These are phyloP conservation scores for Vulpes lagopus DNA, from an alignment of 2,113 vertebrate species.

Conservation along the genomic window DNA sequence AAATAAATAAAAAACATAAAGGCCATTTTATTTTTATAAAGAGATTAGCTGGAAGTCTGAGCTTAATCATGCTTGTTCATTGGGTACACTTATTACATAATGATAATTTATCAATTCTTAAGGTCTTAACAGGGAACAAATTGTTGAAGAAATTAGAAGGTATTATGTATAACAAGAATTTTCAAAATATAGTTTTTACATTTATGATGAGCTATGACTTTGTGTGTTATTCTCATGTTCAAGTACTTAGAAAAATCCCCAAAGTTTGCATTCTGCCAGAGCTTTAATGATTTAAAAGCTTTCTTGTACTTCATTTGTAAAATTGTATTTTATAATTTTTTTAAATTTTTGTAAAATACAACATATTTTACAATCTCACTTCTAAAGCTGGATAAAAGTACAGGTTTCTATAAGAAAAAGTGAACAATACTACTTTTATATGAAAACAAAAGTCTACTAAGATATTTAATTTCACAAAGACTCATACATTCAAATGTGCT, in stretches of 20 bases:
- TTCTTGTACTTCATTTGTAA: not conserved
- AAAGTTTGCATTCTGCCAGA: not conserved
- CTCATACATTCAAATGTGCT: not conserved
- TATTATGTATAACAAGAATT: not conserved
- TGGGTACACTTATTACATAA: constrained; percentile 5
- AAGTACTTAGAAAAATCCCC: not conserved
- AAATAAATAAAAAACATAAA: constrained; percentile 42
- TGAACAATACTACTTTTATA: not conserved
- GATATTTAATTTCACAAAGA: not conserved
- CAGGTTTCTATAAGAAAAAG: not conserved
- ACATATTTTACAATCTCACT: not conserved
- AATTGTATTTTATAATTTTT: not conserved
- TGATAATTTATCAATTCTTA: not conserved
- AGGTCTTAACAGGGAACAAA: constrained; percentile 5
- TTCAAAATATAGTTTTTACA: not conserved
- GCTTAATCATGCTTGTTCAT: not conserved
- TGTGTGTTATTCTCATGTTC: not conserved
- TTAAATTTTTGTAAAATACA: too few species aligned
- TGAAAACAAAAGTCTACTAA: not conserved
- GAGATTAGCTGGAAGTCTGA: not conserved
- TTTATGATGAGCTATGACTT: not conserved
- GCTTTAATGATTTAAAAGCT: not conserved
- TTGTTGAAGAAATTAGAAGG: not conserved
- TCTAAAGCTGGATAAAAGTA: not conserved
- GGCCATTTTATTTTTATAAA: constrained; percentile 36